Evolutionary conservation across 2,113 vertebrate species (phyloP).

Genomic region (Strix aluco): DNA sequence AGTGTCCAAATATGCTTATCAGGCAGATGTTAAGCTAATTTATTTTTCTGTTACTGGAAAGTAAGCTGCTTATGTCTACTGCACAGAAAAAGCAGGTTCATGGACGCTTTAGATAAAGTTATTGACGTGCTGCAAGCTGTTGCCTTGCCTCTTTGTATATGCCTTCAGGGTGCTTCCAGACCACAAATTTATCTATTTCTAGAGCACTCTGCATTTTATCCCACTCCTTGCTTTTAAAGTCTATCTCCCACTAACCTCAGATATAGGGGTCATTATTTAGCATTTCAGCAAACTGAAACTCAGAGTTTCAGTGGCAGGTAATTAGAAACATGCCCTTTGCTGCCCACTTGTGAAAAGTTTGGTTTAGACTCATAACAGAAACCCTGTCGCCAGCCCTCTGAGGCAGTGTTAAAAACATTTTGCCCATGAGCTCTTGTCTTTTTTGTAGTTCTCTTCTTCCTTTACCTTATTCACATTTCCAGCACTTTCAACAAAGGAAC

Average conservation of each 20-base stretch:
- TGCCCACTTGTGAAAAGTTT: not conserved
- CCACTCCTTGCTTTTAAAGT: not conserved
- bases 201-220: not conserved
- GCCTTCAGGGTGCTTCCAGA: not conserved
- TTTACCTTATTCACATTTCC: not conserved
- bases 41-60: not conserved
- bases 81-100: not conserved
- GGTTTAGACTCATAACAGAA: not conserved
- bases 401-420: not conserved
- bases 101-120: not conserved
- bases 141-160: not conserved
- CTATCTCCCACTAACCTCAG: not conserved
- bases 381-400: no score
- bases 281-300: not conserved
- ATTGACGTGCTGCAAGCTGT: not conserved
- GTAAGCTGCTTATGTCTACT: not conserved
- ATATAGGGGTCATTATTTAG: not conserved
- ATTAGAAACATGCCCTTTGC: not conserved
- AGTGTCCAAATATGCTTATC: not conserved
- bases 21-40: not conserved
- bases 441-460: not conserved
- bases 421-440: not conserved
- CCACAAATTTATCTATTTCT: not conserved
- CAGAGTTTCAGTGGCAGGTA: not conserved
- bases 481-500: not conserved